Base-by-base conservation (phyloP, 92 coral and sea anemone genomes). In the Umimayanthus kanabou region DNA sequence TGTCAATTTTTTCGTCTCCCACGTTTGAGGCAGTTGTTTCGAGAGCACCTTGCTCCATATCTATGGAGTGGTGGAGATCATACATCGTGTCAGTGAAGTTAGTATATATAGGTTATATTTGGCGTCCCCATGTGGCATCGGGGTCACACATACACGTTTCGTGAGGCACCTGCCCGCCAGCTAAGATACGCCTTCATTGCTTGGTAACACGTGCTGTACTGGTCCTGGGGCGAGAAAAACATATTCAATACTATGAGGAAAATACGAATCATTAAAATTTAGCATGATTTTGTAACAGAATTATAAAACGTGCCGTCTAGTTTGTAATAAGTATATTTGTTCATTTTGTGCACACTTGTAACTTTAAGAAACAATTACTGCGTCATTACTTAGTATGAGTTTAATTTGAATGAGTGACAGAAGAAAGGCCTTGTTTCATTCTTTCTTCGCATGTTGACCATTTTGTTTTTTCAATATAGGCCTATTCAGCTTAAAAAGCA, bases 121-220 rank as follows among this genome's bases (percentile, higher is more conserved):
- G 1, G 29, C 2, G 9, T 39, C 65, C 57, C 29, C 74, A 43
- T 39, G 29, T 0, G 58, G 37, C 55, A 40, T 8, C 39, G 85
- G 50, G 25, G 14, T 82, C 42, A 82, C 77, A 82, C 77, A 42
- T 82, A 67, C 30, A 82, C 86, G 57, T 82, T 82, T 13, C 77
- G 40, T 7, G 77, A 82, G 49, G 65, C 25, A 49, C 95, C 91
- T 4, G 88, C 91, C 79, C 94, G 85, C 98, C 96, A 95, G 39
- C 94, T 89, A 79, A 94, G 76, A 55, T 94, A 94, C 26, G 92
- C 92, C 89, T 91, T 94, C 53, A 94, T 85, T 26, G 93, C 90
- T 74, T 93, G 94, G 39, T 94, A 94, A 80, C 98, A 94, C 82
- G 88, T 85, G 88, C 81, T 90, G 93, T 93, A 95, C 87, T 95